Evolutionary conservation across 2,888 invertebrate genomes (phyloP).

Genomic region (Erynnis tages): DNA sequence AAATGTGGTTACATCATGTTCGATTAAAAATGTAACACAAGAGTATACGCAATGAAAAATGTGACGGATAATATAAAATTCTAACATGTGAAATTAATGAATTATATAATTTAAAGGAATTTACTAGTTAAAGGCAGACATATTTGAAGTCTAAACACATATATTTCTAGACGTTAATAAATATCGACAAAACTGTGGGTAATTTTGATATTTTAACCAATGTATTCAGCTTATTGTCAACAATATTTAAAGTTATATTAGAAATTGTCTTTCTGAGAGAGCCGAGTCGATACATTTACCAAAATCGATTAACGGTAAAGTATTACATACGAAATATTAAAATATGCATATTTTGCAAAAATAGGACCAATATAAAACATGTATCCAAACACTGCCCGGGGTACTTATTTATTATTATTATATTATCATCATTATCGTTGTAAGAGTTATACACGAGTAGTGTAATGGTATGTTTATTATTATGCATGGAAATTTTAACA

Average conservation of each 20-base stretch:
- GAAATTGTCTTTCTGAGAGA: neutral
- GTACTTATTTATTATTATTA: neutral
- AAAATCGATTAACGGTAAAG: neutral
- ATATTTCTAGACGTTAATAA: neutral
- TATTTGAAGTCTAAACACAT: neutral
- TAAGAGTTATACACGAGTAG: too few species aligned
- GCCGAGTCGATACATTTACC: neutral
- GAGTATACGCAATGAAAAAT: too few species aligned
- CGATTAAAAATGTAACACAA: too few species aligned
- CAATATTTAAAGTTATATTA: neutral
- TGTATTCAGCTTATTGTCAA: neutral
- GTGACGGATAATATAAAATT: too few species aligned
- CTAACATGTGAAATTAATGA: too few species aligned
- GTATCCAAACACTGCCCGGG: neutral
- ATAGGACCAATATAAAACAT: neutral
- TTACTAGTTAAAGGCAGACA: too few species aligned
- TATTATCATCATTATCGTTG: neutral
- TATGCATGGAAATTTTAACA: too few species aligned
- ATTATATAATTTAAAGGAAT: too few species aligned
- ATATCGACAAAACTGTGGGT: conserved; percentile 5
- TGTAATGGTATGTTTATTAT: too few species aligned
- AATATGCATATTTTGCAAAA: neutral
- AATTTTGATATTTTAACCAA: neutral
- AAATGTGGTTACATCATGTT: too few species aligned
- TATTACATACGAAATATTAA: neutral